Base-by-base conservation (phyloP, 2,113 vertebrate genomes). In the Rafetus swinhoei region DNA sequence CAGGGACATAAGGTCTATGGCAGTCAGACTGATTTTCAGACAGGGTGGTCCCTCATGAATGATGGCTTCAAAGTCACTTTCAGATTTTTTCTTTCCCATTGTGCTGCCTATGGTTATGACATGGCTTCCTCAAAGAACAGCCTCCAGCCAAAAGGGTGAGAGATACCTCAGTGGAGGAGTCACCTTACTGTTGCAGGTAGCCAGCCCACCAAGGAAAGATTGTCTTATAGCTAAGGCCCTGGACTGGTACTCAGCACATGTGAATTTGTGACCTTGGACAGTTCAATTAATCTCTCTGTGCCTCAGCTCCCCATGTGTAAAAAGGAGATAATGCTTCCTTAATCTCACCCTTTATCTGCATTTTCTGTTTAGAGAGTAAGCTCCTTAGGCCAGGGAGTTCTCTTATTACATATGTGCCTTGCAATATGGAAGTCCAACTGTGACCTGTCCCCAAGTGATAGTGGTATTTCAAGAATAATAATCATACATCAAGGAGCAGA, bases 111-210 rank as follows among this genome's bases (percentile, higher is more conserved):
- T 13, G 72, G 29, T 15, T 0, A 6, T 76, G 84, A 79, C 9
- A 25, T 52, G 84, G 35, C 69, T 65, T 81, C 82, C 18, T 39
- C 14, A 0, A 0, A 15, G 24, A 7, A 2, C 0, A 0, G 9
- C 2, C 0, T 3, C 65, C 8, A 4, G 29, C 21, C 72, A 77
- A 53, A 89, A 25, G 7, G 82, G 9, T 4, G 53, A 79, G 3
- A 1, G 21, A 11, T 35, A 72, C 8, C n/a, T 72, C 69, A 72
- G 35, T 50, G 39, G 7, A 77, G 39, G 24, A 25, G 7, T 22
- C 5, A 25, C 22, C 74, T 45, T 50, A 77, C 11, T 45, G 11
- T 27, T 77, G 74, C 39, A 77, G 12, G 21, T 50, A 77, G 45
- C 74, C 39, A 50, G 74, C 13, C 22, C 22, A 27, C 12, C 59